phyloP scores from a whole-genome alignment of 2,888 invertebrate species.

The Synanthedon myopaeformis region DNA sequence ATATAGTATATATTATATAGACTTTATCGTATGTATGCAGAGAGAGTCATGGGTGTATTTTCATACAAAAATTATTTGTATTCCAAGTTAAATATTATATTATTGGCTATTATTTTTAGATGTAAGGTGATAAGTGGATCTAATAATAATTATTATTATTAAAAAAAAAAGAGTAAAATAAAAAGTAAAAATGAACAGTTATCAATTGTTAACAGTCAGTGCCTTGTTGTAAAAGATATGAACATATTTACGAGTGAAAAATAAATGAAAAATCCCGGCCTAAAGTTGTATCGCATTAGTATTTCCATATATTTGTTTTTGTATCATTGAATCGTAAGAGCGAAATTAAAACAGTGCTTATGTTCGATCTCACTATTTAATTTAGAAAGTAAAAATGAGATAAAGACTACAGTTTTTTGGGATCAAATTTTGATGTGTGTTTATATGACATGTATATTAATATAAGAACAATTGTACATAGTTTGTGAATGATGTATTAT shows the following conservation, averaged over 20 bases:
- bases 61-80: slow-evolving; percentile 61
- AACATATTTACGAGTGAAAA: slow-evolving; percentile 47
- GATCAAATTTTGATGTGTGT: slow-evolving; percentile 69
- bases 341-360: slow-evolving; percentile 58
- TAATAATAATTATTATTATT: slow-evolving; percentile 28
- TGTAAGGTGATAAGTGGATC: slow-evolving; percentile 48
- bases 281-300: not conserved
- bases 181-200: slow-evolving; percentile 35
- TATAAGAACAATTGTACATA: slow-evolving; percentile 60
- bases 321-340: slow-evolving; percentile 27
- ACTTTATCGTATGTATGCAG: slow-evolving; percentile 51
- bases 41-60: slow-evolving; percentile 66
- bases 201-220: slow-evolving; percentile 61
- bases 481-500: slow-evolving; percentile 64
- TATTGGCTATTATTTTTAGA: slow-evolving; percentile 64
- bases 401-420: slow-evolving; percentile 67
- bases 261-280: not conserved
- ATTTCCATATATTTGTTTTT: not conserved
- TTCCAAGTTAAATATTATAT: slow-evolving; percentile 58
- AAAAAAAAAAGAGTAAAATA: too few species aligned
- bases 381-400: slow-evolving; percentile 66
- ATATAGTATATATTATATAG: too few species aligned
- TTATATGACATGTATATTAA: slow-evolving; percentile 62
- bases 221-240: slow-evolving; percentile 55
- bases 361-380: slow-evolving; percentile 70